Conservation (phyloP, 2,888 invertebrate genomes). For the Nymphalis urticae region DNA sequence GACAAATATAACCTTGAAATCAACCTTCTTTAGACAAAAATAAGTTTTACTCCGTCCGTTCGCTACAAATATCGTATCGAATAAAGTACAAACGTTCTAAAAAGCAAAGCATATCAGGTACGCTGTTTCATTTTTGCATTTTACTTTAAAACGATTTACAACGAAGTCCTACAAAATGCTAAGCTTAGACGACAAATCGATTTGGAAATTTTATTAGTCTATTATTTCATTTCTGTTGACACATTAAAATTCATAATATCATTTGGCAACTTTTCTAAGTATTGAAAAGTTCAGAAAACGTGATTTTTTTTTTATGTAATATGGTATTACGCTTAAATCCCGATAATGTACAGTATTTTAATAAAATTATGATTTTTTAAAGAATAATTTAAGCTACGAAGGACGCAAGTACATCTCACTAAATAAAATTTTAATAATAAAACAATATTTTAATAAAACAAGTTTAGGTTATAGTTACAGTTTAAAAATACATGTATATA, state of each 20-base stretch:
- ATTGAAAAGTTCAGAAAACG: conserved; percentile 3
- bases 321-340: background rate
- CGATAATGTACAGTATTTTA: conserved; percentile 2
- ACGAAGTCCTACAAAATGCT: conserved; percentile 5
- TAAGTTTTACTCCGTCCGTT: too few species aligned
- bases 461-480: conserved; percentile 14
- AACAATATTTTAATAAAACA: conserved; percentile 23
- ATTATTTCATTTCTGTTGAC: conserved; percentile 6
- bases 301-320: conserved; percentile 5
- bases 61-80: background rate
- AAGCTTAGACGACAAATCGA: conserved; percentile 3
- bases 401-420: conserved; percentile 21
- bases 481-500: conserved; percentile 34
- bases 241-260: conserved; percentile 12
- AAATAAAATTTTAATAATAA: conserved; percentile 23
- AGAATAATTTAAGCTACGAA: conserved; percentile 14
- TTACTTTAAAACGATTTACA: background rate
- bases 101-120: conserved; percentile 49
- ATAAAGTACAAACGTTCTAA: conserved; percentile 16
- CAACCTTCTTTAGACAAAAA: too few species aligned
- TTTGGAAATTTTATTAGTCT: background rate
- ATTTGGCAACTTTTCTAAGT: conserved; percentile 20
- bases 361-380: conserved; percentile 4
- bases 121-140: conserved; percentile 42
- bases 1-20: too few species aligned